phyloP scores from a whole-genome alignment of 2,888 invertebrate genomes.

The Plagodis pulveraria region DNA sequence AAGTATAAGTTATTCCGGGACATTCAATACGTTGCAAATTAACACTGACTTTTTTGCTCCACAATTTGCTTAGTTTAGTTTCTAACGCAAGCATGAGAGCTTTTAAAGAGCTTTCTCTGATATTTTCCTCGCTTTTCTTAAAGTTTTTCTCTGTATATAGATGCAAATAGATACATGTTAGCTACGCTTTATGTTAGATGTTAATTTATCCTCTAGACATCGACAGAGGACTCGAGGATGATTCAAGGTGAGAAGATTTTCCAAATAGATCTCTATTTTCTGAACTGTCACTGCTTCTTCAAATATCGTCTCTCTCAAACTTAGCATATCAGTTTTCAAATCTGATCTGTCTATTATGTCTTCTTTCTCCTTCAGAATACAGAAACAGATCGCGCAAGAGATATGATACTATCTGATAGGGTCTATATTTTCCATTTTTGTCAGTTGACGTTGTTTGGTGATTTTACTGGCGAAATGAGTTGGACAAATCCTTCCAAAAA shows the following conservation, averaged over 20 bases:
- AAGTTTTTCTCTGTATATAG: conserved; percentile 41
- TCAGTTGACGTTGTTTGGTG: conserved; percentile 26
- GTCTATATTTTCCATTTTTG: conserved; percentile 19
- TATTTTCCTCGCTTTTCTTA: conserved; percentile 41
- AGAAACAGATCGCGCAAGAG: conserved; percentile 10
- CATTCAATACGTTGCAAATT: conserved; percentile 19
- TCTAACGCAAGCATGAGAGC: conserved; percentile 40
- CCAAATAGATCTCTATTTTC: conserved; percentile 38
- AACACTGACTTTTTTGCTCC: conserved; percentile 39
- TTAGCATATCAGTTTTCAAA: conserved; percentile 19
- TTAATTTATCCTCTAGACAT: conserved; percentile 62
- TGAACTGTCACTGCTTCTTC: conserved; percentile 35
- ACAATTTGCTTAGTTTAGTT: conserved; percentile 31
- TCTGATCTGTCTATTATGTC: conserved; percentile 12
- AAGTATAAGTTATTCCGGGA: not conserved
- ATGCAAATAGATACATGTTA: conserved; percentile 45
- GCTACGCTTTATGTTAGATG: conserved; percentile 59
- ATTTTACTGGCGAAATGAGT: not conserved
- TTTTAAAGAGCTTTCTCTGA: conserved; percentile 35
- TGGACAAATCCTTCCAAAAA: too few relatives aligned
- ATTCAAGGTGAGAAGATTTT: conserved; percentile 62
- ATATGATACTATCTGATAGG: conserved; percentile 12
- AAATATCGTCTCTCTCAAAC: conserved; percentile 28
- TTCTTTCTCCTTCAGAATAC: conserved; percentile 15
- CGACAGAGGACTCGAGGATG: conserved; percentile 55